Conservation (phyloP, 2,888 invertebrate genomes). For the Ophion ventricosus region DNA sequence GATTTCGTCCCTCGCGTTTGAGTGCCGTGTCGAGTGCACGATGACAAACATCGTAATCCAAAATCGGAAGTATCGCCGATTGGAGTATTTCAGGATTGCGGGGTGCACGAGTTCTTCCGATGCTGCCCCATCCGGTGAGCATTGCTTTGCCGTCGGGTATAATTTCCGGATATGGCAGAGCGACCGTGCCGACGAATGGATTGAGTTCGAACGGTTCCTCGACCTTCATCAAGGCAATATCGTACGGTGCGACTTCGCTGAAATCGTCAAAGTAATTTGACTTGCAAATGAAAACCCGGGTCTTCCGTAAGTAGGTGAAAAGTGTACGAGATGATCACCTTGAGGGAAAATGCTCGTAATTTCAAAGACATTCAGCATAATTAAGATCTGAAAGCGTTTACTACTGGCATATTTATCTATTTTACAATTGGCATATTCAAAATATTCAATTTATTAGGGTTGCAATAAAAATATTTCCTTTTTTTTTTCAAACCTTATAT, state of each 20-base stretch:
- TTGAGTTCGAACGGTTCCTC: constrained; percentile 75
- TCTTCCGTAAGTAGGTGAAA: too few species aligned
- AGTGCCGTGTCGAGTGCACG: constrained; percentile 67
- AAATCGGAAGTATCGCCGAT: constrained; percentile 74
- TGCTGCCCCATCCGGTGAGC: constrained; percentile 84
- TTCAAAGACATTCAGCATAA: too few species aligned
- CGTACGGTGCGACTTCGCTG: constrained; percentile 82
- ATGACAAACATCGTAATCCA: constrained; percentile 73
- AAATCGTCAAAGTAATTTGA: constrained; percentile 41
- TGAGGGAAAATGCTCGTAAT: too few species aligned
- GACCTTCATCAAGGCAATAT: constrained; percentile 84
- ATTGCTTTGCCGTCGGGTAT: constrained; percentile 77
- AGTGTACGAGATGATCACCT: too few species aligned
- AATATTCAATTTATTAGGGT: too few species aligned
- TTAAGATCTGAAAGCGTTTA: too few species aligned
- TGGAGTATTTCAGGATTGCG: constrained; percentile 78
- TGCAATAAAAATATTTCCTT: too few species aligned
- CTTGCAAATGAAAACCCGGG: neutral
- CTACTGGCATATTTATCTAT: too few species aligned
- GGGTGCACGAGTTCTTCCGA: constrained; percentile 68
- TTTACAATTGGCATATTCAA: too few species aligned
- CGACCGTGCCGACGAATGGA: constrained; percentile 78
- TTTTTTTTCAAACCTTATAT: too few species aligned
- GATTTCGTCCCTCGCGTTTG: constrained; percentile 70
- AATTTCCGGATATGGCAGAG: constrained; percentile 76